A percentile compares a stretch with the other conserved stretches of the same genome.
These are phyloP conservation scores for Catharus fuscescens DNA, from an alignment of 2,113 vertebrate species.

Conservation along the genomic window DNA sequence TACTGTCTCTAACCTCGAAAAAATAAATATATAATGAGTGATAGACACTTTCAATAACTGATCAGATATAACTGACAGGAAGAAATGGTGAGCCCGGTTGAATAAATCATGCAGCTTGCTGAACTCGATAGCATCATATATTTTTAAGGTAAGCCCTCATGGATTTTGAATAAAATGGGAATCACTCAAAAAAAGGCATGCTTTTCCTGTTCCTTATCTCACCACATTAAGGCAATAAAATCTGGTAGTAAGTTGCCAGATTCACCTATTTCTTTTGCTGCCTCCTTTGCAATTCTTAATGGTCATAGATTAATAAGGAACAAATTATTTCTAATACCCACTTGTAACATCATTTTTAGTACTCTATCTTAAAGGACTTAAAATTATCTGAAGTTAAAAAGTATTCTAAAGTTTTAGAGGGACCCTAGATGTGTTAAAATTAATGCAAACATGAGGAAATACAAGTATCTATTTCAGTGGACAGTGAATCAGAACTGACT, in stretches of 20 bases:
- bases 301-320: background rate
- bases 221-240: background rate
- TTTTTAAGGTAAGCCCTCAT: conserved; percentile 5
- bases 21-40: background rate
- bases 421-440: background rate
- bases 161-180: background rate
- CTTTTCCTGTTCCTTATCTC: background rate
- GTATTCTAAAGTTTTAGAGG: background rate
- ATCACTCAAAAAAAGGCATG: background rate
- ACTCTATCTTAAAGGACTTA: background rate
- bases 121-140: background rate
- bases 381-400: background rate
- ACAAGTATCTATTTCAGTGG: background rate
- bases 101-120: conserved; percentile 23
- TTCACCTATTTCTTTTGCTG: background rate
- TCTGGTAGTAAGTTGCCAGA: background rate
- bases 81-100: background rate
- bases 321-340: background rate
- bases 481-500: background rate
- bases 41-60: conserved; percentile 1
- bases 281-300: background rate
- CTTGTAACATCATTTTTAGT: background rate
- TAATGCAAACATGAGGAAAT: background rate
- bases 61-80: background rate
- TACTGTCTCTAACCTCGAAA: background rate